Conservation (phyloP, 2,888 invertebrate genomes). For the Cephonodes hylas region DNA sequence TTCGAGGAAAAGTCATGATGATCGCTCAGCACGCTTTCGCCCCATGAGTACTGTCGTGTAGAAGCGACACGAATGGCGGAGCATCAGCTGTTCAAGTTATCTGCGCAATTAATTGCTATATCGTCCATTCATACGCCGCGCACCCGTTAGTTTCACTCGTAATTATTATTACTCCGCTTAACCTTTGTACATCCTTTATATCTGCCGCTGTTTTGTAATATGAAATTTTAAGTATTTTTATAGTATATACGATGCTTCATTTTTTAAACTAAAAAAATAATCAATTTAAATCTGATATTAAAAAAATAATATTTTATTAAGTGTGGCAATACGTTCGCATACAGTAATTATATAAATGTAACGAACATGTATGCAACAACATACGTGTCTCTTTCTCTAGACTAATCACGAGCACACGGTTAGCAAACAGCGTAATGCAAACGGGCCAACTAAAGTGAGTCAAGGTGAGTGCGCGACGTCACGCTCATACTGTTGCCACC, state of each 20-base stretch:
- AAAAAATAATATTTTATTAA: not conserved
- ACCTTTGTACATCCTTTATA: not conserved
- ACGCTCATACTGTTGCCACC: slow-evolving; percentile 66
- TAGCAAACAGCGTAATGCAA: slow-evolving; percentile 60
- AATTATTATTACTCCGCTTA: not conserved
- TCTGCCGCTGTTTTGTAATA: not conserved
- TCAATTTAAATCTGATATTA: not conserved
- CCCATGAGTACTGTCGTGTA: slow-evolving; percentile 58
- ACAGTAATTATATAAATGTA: not conserved
- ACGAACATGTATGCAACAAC: not conserved
- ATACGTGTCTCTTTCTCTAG: slow-evolving; percentile 41
- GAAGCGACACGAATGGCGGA: slow-evolving; percentile 60
- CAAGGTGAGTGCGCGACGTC: slow-evolving; percentile 72
- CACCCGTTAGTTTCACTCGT: slow-evolving; percentile 43
- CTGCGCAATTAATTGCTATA: slow-evolving; percentile 61
- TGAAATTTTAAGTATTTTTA: not conserved
- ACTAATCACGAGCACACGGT: slow-evolving; percentile 61
- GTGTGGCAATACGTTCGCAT: not conserved
- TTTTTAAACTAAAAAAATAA: not conserved
- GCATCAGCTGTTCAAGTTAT: slow-evolving; percentile 71
- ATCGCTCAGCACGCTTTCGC: slow-evolving; percentile 58
- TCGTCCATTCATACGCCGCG: slow-evolving; percentile 52
- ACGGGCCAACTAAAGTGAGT: slow-evolving; percentile 73
- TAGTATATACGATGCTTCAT: not conserved
- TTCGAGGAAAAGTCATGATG: slow-evolving; percentile 6